phyloP scores from a whole-genome alignment of 2,888 invertebrate genomes.

The Drosophila limbata region DNA sequence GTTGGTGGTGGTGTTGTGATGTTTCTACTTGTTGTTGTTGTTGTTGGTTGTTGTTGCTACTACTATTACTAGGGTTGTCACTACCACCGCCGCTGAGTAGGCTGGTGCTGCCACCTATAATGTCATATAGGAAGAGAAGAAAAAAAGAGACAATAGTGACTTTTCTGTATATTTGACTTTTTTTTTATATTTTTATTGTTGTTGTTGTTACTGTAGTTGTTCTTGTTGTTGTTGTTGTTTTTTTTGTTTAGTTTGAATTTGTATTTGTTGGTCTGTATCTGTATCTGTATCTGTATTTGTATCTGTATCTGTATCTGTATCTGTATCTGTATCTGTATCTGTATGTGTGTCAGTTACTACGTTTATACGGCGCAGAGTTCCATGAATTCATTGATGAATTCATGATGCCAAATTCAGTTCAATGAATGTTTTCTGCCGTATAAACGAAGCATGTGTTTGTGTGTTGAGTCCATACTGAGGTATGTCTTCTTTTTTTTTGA shows the following conservation, averaged over 20 bases:
- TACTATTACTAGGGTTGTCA: conserved; percentile 83
- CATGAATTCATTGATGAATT: too few species aligned
- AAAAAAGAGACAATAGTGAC: conserved; percentile 86
- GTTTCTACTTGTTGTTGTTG: conserved; percentile 53
- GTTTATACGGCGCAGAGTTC: too few species aligned
- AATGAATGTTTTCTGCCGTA: background rate
- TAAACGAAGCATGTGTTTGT: background rate
- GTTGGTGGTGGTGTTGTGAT: conserved; percentile 65
- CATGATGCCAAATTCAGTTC: too few species aligned
- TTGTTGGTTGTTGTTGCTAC: conserved; percentile 79
- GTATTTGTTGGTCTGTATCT: conserved; percentile 32
- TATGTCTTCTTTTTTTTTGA: background rate
- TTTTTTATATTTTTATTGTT: conserved; percentile 59
- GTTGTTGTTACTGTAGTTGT: conserved; percentile 20
- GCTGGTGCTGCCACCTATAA: conserved; percentile 85
- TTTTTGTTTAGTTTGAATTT: conserved; percentile 37
- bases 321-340: conserved; percentile 24
- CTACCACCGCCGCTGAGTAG: conserved; percentile 85
- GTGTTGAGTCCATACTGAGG: background rate
- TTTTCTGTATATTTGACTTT: conserved; percentile 84
- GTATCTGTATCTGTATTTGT: conserved; percentile 22
- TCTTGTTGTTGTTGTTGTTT: conserved; percentile 4
- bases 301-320: too few species aligned
- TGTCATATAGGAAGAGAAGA: conserved; percentile 86
- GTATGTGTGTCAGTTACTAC: conserved; percentile 17